Conservation (phyloP, 2,888 invertebrate genomes). For the Chaetogeoica ovagalla region DNA sequence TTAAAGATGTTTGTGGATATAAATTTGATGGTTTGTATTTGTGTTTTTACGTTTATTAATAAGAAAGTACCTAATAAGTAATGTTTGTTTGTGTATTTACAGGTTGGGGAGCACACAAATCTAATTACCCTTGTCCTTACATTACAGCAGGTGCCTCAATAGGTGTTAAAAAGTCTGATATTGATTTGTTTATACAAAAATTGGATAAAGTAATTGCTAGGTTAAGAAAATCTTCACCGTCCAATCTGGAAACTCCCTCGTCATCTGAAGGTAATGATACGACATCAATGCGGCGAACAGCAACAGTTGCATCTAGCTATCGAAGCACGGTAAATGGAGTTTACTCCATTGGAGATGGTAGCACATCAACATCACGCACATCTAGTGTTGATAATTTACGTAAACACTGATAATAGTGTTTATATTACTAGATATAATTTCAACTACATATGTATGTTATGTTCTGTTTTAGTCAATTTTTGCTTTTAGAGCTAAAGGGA, state of each 20-base stretch:
- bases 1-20: constrained; percentile 64
- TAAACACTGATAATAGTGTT: constrained; percentile 56
- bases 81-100: constrained; percentile 32
- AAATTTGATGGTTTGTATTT: constrained; percentile 64
- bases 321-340: constrained; percentile 57
- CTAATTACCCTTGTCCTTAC: constrained; percentile 67
- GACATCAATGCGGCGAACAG: constrained; percentile 57
- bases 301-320: constrained; percentile 45
- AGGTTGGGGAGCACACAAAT: constrained; percentile 75
- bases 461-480: constrained; percentile 47
- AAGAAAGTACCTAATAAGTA: background rate
- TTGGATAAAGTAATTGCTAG: constrained; percentile 66
- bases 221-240: constrained; percentile 58
- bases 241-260: constrained; percentile 57
- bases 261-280: constrained; percentile 59
- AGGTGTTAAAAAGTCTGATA: constrained; percentile 69
- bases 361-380: constrained; percentile 59
- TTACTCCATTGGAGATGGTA: constrained; percentile 57
- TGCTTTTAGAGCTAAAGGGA: constrained; percentile 45
- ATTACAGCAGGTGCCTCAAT: constrained; percentile 75
- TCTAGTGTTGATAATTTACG: constrained; percentile 59
- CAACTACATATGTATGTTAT: constrained; percentile 21
- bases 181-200: constrained; percentile 70
- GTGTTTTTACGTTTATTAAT: background rate
- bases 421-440: constrained; percentile 9